phyloP scores from a whole-genome alignment of 2,888 invertebrate species.

The Zhuqinia jingwanae region DNA sequence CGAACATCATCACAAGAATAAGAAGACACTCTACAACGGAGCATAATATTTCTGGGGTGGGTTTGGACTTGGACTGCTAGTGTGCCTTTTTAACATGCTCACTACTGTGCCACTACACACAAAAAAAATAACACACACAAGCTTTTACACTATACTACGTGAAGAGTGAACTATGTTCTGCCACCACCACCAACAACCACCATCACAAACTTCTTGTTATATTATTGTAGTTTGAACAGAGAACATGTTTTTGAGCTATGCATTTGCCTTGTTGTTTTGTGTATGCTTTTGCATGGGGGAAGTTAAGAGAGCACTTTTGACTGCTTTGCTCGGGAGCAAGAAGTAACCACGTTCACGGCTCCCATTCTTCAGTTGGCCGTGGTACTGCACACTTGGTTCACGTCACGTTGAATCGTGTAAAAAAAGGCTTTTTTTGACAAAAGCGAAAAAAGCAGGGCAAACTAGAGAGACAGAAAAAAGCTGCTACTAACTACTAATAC shows the following conservation, averaged over 20 bases:
- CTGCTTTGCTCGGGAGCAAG: slow-evolving; percentile 70
- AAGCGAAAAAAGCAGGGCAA: neutral
- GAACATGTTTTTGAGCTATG: slow-evolving; percentile 30
- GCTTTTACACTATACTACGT: neutral
- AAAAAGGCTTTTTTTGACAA: no score
- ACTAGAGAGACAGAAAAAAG: no score
- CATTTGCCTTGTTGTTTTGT: slow-evolving; percentile 38
- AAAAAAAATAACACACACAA: no score
- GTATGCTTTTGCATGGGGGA: slow-evolving; percentile 64
- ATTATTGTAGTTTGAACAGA: no score
- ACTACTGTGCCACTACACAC: no score
- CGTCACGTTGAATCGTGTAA: slow-evolving; percentile 64
- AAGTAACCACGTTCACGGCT: slow-evolving; percentile 66
- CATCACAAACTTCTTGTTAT: no score
- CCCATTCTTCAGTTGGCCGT: slow-evolving; percentile 74
- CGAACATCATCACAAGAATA: no score
- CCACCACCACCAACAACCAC: neutral
- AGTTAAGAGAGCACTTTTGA: slow-evolving; percentile 62
- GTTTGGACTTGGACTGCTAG: slow-evolving; percentile 24
- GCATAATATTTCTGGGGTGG: slow-evolving; percentile 41
- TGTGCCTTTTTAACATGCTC: no score
- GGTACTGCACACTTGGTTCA: slow-evolving; percentile 73
- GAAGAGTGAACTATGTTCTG: neutral
- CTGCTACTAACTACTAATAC: no score
- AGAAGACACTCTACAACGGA: no score